Evolutionary conservation across 2,113 vertebrate species (phyloP).

Genomic region (Mustela nigripes): DNA sequence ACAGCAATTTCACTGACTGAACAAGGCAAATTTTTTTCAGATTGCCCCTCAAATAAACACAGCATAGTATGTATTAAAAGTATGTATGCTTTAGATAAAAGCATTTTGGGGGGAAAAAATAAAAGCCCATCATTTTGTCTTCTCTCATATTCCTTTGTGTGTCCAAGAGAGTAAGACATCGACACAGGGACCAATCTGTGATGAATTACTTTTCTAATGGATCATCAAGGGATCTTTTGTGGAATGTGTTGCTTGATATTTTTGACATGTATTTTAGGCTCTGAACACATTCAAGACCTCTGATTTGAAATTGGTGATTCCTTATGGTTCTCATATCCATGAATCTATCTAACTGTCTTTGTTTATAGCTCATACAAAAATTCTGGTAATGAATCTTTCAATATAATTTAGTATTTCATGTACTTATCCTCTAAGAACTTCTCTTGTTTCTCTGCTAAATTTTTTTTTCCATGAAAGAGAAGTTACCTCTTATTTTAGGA

Average conservation of each 20-base stretch:
- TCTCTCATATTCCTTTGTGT: not conserved
- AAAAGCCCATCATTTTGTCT: not conserved
- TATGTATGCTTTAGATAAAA: not conserved
- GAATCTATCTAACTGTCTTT: slow-evolving; percentile 1
- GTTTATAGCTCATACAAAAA: not conserved
- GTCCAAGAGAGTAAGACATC: not conserved
- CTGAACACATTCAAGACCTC: not conserved
- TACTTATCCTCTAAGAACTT: not conserved
- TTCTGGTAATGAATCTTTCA: slow-evolving; percentile 32
- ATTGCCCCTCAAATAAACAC: slow-evolving; percentile 6
- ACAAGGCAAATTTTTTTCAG: not conserved
- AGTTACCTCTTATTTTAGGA: not conserved
- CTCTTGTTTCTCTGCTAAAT: not conserved
- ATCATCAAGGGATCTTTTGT: not conserved
- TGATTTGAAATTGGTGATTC: not conserved
- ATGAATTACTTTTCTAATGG: not conserved
- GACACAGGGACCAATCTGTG: not conserved
- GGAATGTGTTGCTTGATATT: not conserved
- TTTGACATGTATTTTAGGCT: too few species aligned
- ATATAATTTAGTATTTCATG: slow-evolving; percentile 9
- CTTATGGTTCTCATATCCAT: not conserved
- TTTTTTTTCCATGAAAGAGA: not conserved
- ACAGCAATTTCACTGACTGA: not conserved
- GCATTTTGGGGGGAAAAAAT: not conserved
- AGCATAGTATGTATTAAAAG: not conserved